A percentile compares a stretch with the other conserved stretches of the same genome.
These are phyloP conservation scores for Abrostola triplasia DNA, from an alignment of 2,888 invertebrate species.

Conservation along the genomic window DNA sequence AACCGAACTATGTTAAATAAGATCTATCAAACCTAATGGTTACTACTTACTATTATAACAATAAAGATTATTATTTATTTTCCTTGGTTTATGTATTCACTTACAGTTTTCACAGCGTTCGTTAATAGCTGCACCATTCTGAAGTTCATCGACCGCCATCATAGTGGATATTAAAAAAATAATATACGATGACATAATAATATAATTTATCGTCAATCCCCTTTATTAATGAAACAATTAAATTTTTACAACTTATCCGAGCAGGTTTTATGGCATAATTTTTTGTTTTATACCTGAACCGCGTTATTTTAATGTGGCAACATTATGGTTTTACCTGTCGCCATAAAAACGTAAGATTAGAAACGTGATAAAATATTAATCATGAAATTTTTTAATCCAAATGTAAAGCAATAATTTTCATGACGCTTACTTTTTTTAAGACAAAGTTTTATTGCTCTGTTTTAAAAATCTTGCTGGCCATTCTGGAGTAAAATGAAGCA, in stretches of 20 bases:
- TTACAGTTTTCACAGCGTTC: too few species aligned
- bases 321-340: conserved; percentile 44
- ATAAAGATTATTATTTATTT: too few species aligned
- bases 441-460: too few species aligned
- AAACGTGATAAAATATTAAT: conserved; percentile 47
- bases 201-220: conserved; percentile 27
- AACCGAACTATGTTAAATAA: too few species aligned
- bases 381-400: conserved; percentile 15
- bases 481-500: too few species aligned
- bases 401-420: conserved; percentile 15
- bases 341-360: conserved; percentile 52
- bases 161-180: conserved; percentile 9
- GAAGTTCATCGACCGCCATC: not conserved
- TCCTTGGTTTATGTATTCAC: too few species aligned
- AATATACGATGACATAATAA: conserved; percentile 4
- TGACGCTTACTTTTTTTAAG: not conserved
- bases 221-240: conserved; percentile 46
- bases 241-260: conserved; percentile 42
- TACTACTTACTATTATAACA: too few species aligned
- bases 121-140: too few species aligned
- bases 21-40: too few species aligned
- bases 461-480: too few species aligned
- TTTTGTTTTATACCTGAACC: conserved; percentile 50
- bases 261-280: conserved; percentile 44
- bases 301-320: conserved; percentile 54